Conservation (phyloP, 2,113 vertebrate species). For the Toxotes jaculatrix region DNA sequence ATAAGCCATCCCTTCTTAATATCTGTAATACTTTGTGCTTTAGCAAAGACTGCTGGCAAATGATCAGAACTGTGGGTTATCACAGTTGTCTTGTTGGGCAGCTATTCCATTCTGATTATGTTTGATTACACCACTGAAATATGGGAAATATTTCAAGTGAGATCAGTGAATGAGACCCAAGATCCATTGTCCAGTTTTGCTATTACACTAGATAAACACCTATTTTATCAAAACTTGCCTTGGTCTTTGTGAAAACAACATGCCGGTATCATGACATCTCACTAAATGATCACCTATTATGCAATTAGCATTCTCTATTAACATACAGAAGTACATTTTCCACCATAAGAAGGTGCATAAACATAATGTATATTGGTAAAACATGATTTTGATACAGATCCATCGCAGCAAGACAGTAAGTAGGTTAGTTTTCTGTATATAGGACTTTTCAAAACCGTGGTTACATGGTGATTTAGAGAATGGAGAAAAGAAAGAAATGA, state of each 20-base stretch:
- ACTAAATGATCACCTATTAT: background rate
- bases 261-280: background rate
- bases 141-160: conserved; percentile 15
- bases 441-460: too few species aligned
- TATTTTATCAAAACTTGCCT: background rate
- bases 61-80: background rate
- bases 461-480: too few species aligned
- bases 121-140: conserved; percentile 8
- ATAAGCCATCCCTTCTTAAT: background rate
- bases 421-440: too few species aligned
- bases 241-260: background rate
- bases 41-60: background rate
- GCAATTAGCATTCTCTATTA: background rate
- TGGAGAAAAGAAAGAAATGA: too few species aligned
- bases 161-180: background rate
- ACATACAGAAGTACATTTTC: too few species aligned
- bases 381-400: too few species aligned
- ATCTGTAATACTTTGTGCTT: background rate
- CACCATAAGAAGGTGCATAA: too few species aligned
- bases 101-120: conserved; percentile 17
- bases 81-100: background rate
- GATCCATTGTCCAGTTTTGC: background rate
- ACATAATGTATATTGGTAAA: too few species aligned
- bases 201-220: background rate
- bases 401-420: too few species aligned